Percentiles rank a stretch among this genome's conserved stretches.
phyloP scores from a whole-genome alignment of 2,888 invertebrate genomes.

The Stramonita haemastoma region DNA sequence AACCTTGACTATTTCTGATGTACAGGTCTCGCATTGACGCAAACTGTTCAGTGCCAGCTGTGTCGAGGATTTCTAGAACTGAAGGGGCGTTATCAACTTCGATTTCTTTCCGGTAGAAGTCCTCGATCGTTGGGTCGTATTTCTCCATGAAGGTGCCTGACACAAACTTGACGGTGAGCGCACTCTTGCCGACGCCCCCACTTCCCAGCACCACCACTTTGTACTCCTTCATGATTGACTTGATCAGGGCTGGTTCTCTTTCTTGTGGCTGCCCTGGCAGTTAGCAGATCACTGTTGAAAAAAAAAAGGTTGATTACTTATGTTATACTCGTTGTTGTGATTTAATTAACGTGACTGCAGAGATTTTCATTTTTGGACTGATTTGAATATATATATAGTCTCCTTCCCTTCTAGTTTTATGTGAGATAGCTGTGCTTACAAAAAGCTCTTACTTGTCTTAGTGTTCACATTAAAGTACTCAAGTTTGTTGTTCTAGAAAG shows the following conservation, averaged over 20 bases:
- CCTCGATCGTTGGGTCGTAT: constrained; percentile 99
- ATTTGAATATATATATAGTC: not conserved
- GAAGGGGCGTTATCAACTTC: constrained; percentile 98
- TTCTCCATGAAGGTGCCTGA: constrained; percentile 99
- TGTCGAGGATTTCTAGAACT: constrained; percentile 98
- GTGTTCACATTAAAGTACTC: too few relatives aligned
- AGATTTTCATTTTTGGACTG: too few relatives aligned
- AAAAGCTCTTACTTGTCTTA: too few relatives aligned
- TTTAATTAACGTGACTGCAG: too few relatives aligned
- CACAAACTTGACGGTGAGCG: constrained; percentile 99
- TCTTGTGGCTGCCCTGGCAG: not conserved
- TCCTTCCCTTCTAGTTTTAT: not conserved
- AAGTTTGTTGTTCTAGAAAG: too few relatives aligned
- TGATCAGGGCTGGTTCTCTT: not conserved
- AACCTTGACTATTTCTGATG: constrained; percentile 97
- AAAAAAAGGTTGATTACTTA: not conserved
- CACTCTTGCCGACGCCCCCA: constrained; percentile 99
- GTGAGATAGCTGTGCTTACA: not conserved
- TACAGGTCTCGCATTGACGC: constrained; percentile 99
- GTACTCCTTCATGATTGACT: constrained; percentile 86
- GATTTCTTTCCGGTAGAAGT: constrained; percentile 99
- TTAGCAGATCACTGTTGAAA: not conserved
- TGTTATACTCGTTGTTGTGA: not conserved
- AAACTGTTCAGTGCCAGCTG: constrained; percentile 99
- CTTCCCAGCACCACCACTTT: constrained; percentile 99